A percentile compares a stretch with the other conserved stretches of the same genome.
These are phyloP conservation scores for Myotis myotis DNA, from an alignment of 2,797 vertebrate genomes.

Conservation along the genomic window DNA sequence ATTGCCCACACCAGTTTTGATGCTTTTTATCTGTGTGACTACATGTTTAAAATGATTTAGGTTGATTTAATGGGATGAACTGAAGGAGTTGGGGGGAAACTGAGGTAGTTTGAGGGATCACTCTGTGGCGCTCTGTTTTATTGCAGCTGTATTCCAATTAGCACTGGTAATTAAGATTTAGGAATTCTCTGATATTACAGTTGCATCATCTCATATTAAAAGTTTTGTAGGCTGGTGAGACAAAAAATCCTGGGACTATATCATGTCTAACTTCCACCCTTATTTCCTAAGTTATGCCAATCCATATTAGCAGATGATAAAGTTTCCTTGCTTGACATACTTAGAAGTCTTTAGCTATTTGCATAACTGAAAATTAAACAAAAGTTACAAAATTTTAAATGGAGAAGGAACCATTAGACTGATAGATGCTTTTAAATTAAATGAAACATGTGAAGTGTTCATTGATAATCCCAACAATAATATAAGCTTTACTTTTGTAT, in stretches of 20 bases:
- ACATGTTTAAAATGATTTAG: not conserved
- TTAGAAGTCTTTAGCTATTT: slow-evolving; percentile 26
- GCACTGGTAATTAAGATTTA: not conserved
- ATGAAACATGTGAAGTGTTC: slow-evolving; percentile 1
- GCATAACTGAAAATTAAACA: slow-evolving; percentile 41
- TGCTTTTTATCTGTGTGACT: not conserved
- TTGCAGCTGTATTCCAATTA: slow-evolving; percentile 20
- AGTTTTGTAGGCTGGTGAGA: not conserved
- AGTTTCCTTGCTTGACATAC: not conserved
- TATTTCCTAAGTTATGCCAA: not conserved
- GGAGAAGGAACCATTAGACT: not conserved
- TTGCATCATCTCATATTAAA: slow-evolving; percentile 35
- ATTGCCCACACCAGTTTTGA: not conserved
- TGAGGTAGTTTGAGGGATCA: not conserved
- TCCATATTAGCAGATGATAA: not conserved
- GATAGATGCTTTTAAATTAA: slow-evolving; percentile 46
- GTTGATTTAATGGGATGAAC: not conserved
- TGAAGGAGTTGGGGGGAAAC: not conserved
- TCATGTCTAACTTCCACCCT: not conserved
- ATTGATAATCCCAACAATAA: not conserved
- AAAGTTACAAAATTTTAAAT: not conserved
- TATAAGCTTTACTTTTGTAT: not conserved
- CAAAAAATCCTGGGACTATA: not conserved
- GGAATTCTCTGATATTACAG: not conserved
- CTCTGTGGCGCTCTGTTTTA: not conserved